phyloP scores from a whole-genome alignment of 2,888 invertebrate genomes.

The Ferrisia virgata region DNA sequence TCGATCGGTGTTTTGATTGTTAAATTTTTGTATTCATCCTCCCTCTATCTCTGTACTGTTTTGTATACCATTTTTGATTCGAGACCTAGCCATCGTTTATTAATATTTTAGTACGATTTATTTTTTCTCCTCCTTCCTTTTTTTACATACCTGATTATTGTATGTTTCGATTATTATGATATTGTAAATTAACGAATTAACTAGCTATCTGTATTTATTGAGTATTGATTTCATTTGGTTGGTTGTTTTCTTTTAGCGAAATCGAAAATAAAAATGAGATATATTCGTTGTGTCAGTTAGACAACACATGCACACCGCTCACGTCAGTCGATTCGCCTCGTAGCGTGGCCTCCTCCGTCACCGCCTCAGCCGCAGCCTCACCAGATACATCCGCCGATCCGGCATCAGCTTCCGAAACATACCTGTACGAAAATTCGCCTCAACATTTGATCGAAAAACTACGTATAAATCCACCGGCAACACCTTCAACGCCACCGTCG shows the following conservation, averaged over 20 bases:
- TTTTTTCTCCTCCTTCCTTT: background rate
- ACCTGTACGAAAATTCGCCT: slow-evolving; percentile 26
- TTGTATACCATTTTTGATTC: no score
- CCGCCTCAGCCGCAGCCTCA: background rate
- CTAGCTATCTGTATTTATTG: background rate
- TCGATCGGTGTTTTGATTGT: background rate
- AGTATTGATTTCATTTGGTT: background rate
- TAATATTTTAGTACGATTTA: no score
- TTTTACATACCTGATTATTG: background rate
- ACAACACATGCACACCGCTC: background rate
- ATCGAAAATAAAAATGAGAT: slow-evolving; percentile 76
- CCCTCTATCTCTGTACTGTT: no score
- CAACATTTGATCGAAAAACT: slow-evolving; percentile 34
- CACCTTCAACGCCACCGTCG: background rate
- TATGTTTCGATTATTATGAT: background rate
- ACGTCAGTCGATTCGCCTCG: background rate
- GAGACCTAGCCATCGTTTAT: no score
- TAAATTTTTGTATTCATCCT: background rate
- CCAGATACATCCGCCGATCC: slow-evolving; percentile 24
- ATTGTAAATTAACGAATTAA: background rate
- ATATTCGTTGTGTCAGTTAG: slow-evolving; percentile 65
- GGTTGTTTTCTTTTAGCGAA: slow-evolving; percentile 61
- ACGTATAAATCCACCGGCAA: background rate
- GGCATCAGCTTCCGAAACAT: slow-evolving; percentile 2
- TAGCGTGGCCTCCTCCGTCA: slow-evolving; percentile 47